These are phyloP conservation scores for Moxostoma hubbsi DNA, from an alignment of 2,797 vertebrate species.

Conservation along the genomic window DNA sequence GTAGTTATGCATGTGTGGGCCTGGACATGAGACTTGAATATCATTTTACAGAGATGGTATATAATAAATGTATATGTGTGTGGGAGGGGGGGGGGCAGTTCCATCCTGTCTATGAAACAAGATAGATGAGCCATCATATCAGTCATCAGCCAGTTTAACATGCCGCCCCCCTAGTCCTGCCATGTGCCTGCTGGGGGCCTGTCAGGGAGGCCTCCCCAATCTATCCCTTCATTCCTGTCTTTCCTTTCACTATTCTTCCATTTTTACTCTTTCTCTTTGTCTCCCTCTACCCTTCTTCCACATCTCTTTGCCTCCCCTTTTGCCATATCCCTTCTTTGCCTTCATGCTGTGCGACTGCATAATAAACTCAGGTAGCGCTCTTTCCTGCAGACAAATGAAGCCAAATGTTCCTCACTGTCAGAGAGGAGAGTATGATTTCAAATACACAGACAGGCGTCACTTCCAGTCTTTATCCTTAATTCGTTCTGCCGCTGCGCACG, in stretches of 20 bases:
- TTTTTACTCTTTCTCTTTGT: conserved; percentile 12
- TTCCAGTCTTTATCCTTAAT: conserved; percentile 60
- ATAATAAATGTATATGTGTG: conserved; percentile 29
- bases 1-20: no score
- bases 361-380: conserved; percentile 52
- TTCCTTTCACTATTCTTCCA: not conserved
- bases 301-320: conserved; percentile 14
- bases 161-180: conserved; percentile 60
- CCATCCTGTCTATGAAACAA: conserved; percentile 56
- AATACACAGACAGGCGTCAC: conserved; percentile 59
- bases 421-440: conserved; percentile 60
- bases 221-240: conserved; percentile 9
- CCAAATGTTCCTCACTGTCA: conserved; percentile 52
- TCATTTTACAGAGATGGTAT: conserved; percentile 4
- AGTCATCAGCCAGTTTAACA: conserved; percentile 62
- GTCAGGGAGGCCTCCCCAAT: conserved; percentile 34
- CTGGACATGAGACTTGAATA: not conserved
- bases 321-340: conserved; percentile 24
- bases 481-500: conserved; percentile 45
- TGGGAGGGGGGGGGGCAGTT: conserved; percentile 39
- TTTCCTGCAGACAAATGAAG: conserved; percentile 56
- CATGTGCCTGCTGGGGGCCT: conserved; percentile 57
- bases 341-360: conserved; percentile 46
- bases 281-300: not conserved
- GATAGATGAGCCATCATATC: conserved; percentile 65